Evolutionary conservation across 1,140 invertebrate species (phyloP).

Genomic region (Gonatopus flavifemur): DNA sequence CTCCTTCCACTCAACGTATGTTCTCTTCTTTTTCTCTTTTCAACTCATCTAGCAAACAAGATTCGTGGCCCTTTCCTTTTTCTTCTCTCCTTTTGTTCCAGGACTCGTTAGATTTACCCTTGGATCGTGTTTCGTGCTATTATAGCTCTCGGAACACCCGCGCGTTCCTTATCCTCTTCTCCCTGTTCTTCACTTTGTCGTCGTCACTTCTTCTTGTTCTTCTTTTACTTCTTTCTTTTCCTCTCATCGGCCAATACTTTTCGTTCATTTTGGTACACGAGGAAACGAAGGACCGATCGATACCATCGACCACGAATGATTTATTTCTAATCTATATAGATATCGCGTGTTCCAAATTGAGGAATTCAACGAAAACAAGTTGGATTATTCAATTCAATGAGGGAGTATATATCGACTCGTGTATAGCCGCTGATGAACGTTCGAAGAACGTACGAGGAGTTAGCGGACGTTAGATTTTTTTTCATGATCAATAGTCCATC

Average conservation of each 20-base stretch:
- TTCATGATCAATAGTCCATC: too few species aligned
- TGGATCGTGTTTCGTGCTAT: conserved; percentile 45
- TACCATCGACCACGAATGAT: too few species aligned
- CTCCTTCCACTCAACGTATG: conserved; percentile 6
- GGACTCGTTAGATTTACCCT: conserved; percentile 42
- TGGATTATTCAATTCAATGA: too few species aligned
- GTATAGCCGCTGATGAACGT: too few species aligned
- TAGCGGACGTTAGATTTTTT: too few species aligned
- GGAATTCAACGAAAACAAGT: too few species aligned
- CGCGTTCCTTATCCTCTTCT: not conserved
- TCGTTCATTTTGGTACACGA: conserved; percentile 20
- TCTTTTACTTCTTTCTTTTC: conserved; percentile 13
- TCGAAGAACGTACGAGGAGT: too few species aligned
- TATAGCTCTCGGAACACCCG: conserved; percentile 26
- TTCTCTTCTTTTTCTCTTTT: conserved; percentile 10
- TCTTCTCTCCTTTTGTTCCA: conserved; percentile 15
- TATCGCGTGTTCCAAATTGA: too few species aligned
- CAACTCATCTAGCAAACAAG: conserved; percentile 7
- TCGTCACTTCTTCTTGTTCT: not conserved
- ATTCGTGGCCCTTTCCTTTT: not conserved
- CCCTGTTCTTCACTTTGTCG: not conserved
- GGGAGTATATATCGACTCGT: too few species aligned
- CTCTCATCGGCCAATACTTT: conserved; percentile 15
- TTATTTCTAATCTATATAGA: too few species aligned
- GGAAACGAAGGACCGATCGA: conserved; percentile 24